Base-by-base conservation (phyloP, 1,140 invertebrate species). In the Penaeus vannamei region DNA sequence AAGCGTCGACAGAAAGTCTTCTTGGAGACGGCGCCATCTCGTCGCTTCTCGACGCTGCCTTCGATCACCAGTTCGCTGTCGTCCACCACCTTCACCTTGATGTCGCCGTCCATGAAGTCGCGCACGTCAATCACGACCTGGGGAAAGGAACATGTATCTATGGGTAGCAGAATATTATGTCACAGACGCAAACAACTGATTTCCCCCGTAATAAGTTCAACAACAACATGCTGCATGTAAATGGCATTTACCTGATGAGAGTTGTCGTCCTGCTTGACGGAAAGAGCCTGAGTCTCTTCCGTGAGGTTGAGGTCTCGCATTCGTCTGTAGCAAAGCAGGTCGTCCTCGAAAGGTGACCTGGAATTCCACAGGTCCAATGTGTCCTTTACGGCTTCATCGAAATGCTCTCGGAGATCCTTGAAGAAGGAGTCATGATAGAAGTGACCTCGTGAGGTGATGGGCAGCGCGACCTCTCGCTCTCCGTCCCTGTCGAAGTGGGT, bases 71-170 rank as follows among this genome's bases (percentile, higher is more conserved):
- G 62, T 80, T 90, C 89, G 59, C 88, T 86, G 64, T 90, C 91
- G 60, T 90, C 87, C 72, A 91, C 86, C 29, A 90, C 86, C 86
- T 89, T 91, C 72, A 91, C 91, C 53, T 85, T 88, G 36, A 91
- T 85, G 32, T 85, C 86, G 53, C 85, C 91, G 79, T 72, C 77
- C 64, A 32, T 72, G 89, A 91, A 91, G 85, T 89, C 91, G 17
- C 79, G 53, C 29, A 91, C 91, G 86, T 91, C 91, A 23, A 91
- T 36, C 82, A 91, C 86, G 22, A 91, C 84, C 91, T 91, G 82
- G 0, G 2, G 19, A n/a, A n/a, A 61, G 17, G 10, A 53, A 53
- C 53, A 53, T 53, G 14, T 53, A 14, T 10, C 26, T 14, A 76
- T 76, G 69, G 17, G 19, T 17, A 1, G 1, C 14, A 10, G 17